Base-by-base conservation (phyloP, 2,888 invertebrate species). In the Trileptium ribeirensis region DNA sequence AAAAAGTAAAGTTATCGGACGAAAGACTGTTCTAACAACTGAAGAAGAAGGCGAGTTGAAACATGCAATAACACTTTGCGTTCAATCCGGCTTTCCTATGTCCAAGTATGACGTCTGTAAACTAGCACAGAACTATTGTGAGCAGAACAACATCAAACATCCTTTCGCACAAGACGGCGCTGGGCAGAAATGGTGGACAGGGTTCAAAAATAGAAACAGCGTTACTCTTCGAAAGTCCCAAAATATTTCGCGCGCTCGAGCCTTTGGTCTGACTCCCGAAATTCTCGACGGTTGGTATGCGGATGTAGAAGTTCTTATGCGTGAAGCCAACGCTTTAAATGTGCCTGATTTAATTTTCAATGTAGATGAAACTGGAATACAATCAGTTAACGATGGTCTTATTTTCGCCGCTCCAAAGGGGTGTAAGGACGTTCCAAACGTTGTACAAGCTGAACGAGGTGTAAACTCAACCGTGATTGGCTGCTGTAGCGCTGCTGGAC, bases 291-390 rank as follows among this genome's bases (percentile, higher is more conserved):
- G 37, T 38, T 75, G 77, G 77, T 75, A 38, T 38, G 34, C 3
- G n/a, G 77, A 75, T 15, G 77, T 75, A 38, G 8, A 24, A 24
- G 36, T 34, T n/a, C 2, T 75, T 33, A 3, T 75, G 37, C 8
- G 3, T 24, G 77, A 33, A 34, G 36, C 37, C 39, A 39, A 39
- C 24, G 77, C 38, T 2, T 19, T 37, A 29, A 70, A 75, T 38
- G 39, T 37, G 8, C 34, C 77, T n/a, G 39, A 34, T 3, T 75
- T 36, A 15, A n/a, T 75, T 8, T 75, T 33, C 39, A 75, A 37
- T 38, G n/a, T 75, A 36, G 77, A 75, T 36, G 77, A 75, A 75
- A 75, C 77, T 37, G 36, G 77, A 8, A 38, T 75, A 33, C 77
- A 75, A 38, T 29, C 77, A 24, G 77, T 75, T n/a, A 75, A 37